Percentiles rank a stretch among this genome's conserved stretches.
Evolutionary conservation across 2,888 invertebrate species (phyloP).

Genomic region (Celastrina argiolus): DNA sequence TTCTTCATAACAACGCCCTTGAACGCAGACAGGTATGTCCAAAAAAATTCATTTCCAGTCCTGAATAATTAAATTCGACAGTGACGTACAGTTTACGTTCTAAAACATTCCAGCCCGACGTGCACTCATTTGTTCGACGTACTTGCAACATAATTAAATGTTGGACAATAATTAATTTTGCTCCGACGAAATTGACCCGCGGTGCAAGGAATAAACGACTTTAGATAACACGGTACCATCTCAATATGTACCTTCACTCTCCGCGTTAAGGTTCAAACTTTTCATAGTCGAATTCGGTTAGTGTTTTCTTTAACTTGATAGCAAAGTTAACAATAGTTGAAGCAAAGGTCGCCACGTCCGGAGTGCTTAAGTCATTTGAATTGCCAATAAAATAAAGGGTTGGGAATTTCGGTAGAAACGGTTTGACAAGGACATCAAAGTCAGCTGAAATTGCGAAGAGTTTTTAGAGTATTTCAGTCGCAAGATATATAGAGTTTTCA

Average conservation of each 20-base stretch:
- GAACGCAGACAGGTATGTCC: background rate
- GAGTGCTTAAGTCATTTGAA: conserved; percentile 23
- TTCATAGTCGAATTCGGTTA: background rate
- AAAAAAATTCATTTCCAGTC: background rate
- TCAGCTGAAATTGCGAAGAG: background rate
- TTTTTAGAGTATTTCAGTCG: background rate
- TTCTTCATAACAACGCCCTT: too few species aligned
- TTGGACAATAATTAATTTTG: conserved; percentile 59
- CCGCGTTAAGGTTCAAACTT: conserved; percentile 14
- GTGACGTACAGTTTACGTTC: background rate
- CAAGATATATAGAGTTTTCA: too few species aligned
- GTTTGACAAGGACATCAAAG: background rate
- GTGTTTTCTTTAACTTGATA: background rate
- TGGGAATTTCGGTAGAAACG: background rate
- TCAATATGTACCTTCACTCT: conserved; percentile 1
- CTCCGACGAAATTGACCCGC: conserved; percentile 54
- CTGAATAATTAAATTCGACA: background rate
- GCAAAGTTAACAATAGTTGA: conserved; percentile 8
- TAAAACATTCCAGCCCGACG: background rate
- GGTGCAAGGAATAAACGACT: conserved; percentile 14
- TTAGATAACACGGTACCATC: conserved; percentile 7
- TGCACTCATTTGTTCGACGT: conserved; percentile 12
- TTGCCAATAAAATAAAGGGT: conserved; percentile 20
- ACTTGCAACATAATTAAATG: conserved; percentile 46
- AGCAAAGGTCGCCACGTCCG: conserved; percentile 27